Percentiles rank a stretch among this genome's conserved stretches.
phyloP scores from a whole-genome alignment of 2,797 vertebrate genomes.

The Onychomys torridus region DNA sequence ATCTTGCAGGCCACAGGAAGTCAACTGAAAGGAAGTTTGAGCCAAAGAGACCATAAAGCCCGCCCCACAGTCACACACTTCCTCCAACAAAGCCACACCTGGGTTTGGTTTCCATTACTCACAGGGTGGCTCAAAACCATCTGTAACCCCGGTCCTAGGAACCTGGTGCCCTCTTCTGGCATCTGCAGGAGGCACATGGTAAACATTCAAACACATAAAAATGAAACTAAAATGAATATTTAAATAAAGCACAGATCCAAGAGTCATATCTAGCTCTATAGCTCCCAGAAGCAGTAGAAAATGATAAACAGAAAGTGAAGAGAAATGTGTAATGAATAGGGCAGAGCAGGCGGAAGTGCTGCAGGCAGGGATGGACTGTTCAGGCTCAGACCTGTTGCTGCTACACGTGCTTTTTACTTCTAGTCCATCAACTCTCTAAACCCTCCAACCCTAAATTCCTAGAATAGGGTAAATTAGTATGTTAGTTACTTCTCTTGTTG shows the following conservation, averaged over 20 bases:
- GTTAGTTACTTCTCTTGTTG: neutral
- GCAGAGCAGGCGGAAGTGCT: no score
- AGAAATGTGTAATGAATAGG: neutral
- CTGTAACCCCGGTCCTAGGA: no score
- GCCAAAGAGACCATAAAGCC: no score
- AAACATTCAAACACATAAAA: neutral
- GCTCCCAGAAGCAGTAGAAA: neutral
- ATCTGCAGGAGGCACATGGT: no score
- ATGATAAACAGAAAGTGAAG: neutral
- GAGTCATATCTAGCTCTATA: neutral
- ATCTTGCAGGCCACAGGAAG: no score
- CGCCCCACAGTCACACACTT: no score
- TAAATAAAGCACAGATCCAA: neutral
- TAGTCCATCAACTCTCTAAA: no score
- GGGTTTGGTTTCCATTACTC: neutral
- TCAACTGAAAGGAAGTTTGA: no score
- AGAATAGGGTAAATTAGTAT: neutral
- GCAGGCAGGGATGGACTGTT: neutral
- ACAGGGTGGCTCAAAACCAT: accelerated
- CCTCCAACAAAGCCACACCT: no score
- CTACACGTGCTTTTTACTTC: neutral
- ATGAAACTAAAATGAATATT: neutral
- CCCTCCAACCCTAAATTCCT: neutral
- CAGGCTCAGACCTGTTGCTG: neutral
- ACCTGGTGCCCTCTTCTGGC: neutral